A percentile compares a stretch with the other conserved stretches of the same genome.
These are phyloP conservation scores for Anas flavirostris DNA, from an alignment of 2,797 vertebrate species.

Conservation along the genomic window DNA sequence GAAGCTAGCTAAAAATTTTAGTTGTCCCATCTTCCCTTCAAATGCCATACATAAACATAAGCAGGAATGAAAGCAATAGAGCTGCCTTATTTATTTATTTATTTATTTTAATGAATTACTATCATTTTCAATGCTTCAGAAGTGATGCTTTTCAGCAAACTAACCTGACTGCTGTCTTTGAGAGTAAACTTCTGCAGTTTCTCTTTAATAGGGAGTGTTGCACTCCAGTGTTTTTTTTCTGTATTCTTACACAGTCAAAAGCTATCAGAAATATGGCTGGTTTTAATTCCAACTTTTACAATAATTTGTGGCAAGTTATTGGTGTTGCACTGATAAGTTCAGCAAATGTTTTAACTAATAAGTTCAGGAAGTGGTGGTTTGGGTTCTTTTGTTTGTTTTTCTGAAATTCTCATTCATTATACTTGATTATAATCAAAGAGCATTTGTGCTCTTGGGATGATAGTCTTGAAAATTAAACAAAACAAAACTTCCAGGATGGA, in stretches of 20 bases:
- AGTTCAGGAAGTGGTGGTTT: neutral
- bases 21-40: neutral
- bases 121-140: neutral
- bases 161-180: neutral
- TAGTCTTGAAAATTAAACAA: neutral
- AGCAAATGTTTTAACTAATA: neutral
- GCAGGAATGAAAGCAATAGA: neutral
- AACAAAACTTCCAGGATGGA: neutral
- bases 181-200: neutral
- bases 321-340: neutral
- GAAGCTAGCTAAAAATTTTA: neutral
- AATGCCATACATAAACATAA: rapidly evolving
- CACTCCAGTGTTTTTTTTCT: neutral
- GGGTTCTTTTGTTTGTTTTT: neutral
- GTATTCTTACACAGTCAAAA: neutral
- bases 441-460: neutral
- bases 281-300: neutral
- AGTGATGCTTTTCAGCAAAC: neutral
- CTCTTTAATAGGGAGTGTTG: neutral
- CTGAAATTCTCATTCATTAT: neutral
- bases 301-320: neutral
- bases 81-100: neutral
- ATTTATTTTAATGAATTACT: neutral
- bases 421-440: neutral
- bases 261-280: neutral